Evolutionary conservation across 2,797 vertebrate species (phyloP), one percentile per base, ranked within the genome.

Genomic region (Scolopax bukidnonensis): DNA sequence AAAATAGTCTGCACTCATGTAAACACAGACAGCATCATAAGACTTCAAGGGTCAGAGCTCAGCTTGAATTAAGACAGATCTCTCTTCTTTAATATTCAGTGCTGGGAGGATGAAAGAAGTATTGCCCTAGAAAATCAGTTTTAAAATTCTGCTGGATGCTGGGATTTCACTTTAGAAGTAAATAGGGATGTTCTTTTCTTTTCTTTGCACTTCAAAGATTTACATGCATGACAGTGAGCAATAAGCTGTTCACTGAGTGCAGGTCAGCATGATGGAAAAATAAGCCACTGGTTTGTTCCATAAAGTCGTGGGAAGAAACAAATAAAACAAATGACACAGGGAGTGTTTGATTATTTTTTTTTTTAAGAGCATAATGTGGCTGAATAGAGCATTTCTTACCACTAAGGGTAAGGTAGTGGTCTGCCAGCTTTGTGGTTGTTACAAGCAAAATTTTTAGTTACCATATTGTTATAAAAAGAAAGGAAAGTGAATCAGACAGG

Each of bases 51-150:
- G 83, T 93, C 94, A 90, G 74, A 91, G 77, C 93, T 79, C 80
- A 63, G 59, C 76, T 59, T 84, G 79, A 93, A 94, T 94, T 95
- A 95, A 91, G 89, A 91, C 51, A 88, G 61, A 87, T 78, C 56
- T 86, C 71, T 79, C 50, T 87, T 77, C 75, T 92, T 93, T 90
- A 91, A 94, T 94, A 70, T 88, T 93, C 84, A 91, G 65, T 14
- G 41, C 23, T 77, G 51, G 38, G 74, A 91, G 19, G 90, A 91
- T 95, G 48, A 95, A 93, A 95, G 94, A 94, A 82, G 21, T 41
- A 36, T 41, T 93, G 91, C 65, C 94, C 83, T 73, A 92, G 85
- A 95, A 96, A 94, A 89, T 84, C 85, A 59, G 43, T 41, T 90
- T 86, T 84, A 63, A 84, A 95, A 86, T 90, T 92, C 85, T 76